Conservation (phyloP, 1,140 invertebrate genomes). For the Bradynema listronoti region DNA sequence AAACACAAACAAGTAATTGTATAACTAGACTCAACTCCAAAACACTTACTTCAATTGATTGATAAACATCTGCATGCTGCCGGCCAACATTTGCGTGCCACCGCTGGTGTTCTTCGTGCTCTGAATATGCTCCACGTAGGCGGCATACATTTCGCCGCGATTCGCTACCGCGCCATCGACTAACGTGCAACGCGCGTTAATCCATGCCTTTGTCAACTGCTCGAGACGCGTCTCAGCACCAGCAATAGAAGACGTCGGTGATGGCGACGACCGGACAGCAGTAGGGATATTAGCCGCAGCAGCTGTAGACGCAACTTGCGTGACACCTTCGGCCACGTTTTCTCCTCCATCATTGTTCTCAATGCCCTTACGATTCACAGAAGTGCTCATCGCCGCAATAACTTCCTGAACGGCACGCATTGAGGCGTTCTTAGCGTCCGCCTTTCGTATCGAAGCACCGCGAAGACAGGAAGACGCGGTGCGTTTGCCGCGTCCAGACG, state of each 20-base stretch:
- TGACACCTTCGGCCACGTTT: too few species aligned
- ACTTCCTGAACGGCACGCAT: too few species aligned
- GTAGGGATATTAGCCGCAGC: background rate
- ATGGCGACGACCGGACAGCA: background rate
- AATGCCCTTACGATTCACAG: too few species aligned
- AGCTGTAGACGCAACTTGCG: too few species aligned
- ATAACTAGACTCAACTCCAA: too few species aligned
- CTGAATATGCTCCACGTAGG: slow-evolving; percentile 47
- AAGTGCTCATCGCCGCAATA: too few species aligned
- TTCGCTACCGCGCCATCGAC: slow-evolving; percentile 6
- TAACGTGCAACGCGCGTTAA: slow-evolving; percentile 29
- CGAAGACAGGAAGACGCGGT: too few species aligned
- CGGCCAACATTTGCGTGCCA: slow-evolving; percentile 32
- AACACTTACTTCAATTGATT: slow-evolving; percentile 33
- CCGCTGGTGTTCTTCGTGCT: too few species aligned
- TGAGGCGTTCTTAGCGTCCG: too few species aligned
- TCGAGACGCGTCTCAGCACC: slow-evolving; percentile 18
- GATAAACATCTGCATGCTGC: slow-evolving; percentile 27
- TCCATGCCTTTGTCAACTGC: slow-evolving; percentile 34
- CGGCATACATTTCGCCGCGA: slow-evolving; percentile 36
- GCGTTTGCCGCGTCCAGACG: too few species aligned
- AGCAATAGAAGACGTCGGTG: slow-evolving; percentile 5
- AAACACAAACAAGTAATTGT: background rate
- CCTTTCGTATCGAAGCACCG: too few species aligned
- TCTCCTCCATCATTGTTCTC: too few species aligned